Evolutionary conservation across 2,113 vertebrate species (phyloP), one percentile per base, ranked within the genome.

Genomic region (Spea bombifrons): DNA sequence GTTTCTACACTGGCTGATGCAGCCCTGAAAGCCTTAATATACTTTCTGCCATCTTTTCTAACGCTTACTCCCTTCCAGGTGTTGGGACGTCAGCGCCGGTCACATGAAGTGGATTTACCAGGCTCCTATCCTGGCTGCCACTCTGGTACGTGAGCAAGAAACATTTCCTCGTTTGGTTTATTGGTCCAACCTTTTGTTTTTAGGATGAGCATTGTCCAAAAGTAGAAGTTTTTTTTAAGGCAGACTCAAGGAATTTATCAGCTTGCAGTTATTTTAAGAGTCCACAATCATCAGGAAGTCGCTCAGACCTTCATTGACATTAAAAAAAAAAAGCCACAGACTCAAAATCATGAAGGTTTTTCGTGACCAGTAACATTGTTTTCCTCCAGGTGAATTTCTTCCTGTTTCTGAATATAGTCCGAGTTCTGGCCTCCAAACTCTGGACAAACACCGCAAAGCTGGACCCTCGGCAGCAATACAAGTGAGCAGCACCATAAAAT

Each of bases 61-160:
- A 16, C 49, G 5, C 12, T 66, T 46, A 44, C 4, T 7, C 61
- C 30, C 2, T 13, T 80, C 12, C 74, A 94, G 93, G 81, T 94
- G 93, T 75, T 94, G 93, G 93, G 93, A 94, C 82, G 88, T 93
- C 76, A 93, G 93, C 73, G 93, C 93, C 3, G 93, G 93, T 16
- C 92, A 92, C 50, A 86, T 94, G 55, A 94, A 94, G 83, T 94
- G 92, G 93, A 94, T 94, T 80, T 94, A 92, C 83, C 93, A 94
- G 85, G 91, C 93, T 66, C 93, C 93, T 44, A 94, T 94, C 81
- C 84, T 94, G 68, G 89, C 90, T 44, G 90, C 92, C 68, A 92
- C 93, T 83, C 84, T 94, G 83, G 93, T 94, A 84, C 88, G 90
- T 61, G 50, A 63, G 30, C 4, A 43, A 6, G 63, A 8, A 16